These are phyloP conservation scores for Daktulosphaira vitifoliae DNA, from an alignment of 1,140 invertebrate genomes.

Conservation along the genomic window DNA sequence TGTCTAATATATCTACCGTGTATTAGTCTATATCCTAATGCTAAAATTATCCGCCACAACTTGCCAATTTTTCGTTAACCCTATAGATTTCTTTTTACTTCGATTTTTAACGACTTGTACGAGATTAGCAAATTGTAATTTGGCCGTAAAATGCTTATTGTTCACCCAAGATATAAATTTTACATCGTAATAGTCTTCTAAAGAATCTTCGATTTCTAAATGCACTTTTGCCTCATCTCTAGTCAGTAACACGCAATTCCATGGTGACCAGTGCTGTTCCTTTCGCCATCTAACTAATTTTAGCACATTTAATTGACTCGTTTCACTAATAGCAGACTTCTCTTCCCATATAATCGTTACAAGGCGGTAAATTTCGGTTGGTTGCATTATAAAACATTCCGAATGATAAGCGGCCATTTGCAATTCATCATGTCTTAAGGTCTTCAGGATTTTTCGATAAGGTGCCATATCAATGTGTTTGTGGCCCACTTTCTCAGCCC, in stretches of 20 bases:
- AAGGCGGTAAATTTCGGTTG: constrained; percentile 53
- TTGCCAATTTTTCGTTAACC: constrained; percentile 12
- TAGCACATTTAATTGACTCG: constrained; percentile 49
- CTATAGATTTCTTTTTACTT: background rate
- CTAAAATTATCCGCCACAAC: background rate
- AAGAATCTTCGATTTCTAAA: constrained; percentile 39
- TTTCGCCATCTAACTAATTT: constrained; percentile 52
- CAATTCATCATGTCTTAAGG: constrained; percentile 36
- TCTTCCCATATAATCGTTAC: constrained; percentile 59
- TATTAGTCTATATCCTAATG: background rate
- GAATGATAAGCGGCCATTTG: constrained; percentile 34
- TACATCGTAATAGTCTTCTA: constrained; percentile 31
- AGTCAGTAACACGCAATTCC: constrained; percentile 62
- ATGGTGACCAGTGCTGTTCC: constrained; percentile 56
- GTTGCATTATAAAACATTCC: constrained; percentile 36
- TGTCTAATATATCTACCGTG: too few species aligned
- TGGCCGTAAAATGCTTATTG: constrained; percentile 34
- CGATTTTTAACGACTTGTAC: background rate
- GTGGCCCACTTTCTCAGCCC: constrained; percentile 36
- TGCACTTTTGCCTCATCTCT: constrained; percentile 55
- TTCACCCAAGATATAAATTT: constrained; percentile 21
- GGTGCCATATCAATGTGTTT: constrained; percentile 37
- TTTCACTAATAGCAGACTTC: constrained; percentile 55
- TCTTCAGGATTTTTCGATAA: constrained; percentile 35
- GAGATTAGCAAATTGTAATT: constrained; percentile 24